Base-by-base conservation (phyloP, 2,888 invertebrate genomes). In the Leptarthrus brevirostris region DNA sequence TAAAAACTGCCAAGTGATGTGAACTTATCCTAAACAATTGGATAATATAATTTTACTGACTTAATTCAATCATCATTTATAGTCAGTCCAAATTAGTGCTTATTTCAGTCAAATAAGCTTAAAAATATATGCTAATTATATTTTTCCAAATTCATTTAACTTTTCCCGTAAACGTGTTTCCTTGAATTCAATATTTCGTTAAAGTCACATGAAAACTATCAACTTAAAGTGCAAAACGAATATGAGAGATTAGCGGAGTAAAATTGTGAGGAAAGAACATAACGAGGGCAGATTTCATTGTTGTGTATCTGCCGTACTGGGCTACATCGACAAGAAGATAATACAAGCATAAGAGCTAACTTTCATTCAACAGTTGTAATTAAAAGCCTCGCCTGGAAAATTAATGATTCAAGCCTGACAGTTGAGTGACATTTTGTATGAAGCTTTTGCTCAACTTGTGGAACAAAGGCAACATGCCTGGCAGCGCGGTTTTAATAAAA, bases 371-470 rank as follows among this genome's bases (percentile, higher is more conserved):
- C 69, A 69, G 69, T 69, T 69, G 69, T 69, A 69, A 69, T 69
- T 69, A 69, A 69, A 69, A 69, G 69, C 69, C 69, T 52, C 69
- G 52, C 52, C 69, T 52, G 69, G 52, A 69, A 69, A 69, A 69
- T 69, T 69, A 52, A 69, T 69, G 69, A 69, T 69, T 69, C 69
- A 69, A 20, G 69, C 52, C 69, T 69, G 69, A 52, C 69, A 69
- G 69, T 52, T 69, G 69, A 69, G 69, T 69, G 69, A 69, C 69
- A 52, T 69, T 69, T 69, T 52, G 52, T 69, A 69, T 69, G 69
- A 69, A 69, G 69, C 52, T 52, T 69, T 69, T 34, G 69, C 69
- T 52, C 47, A 26, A 64, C 36, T 64, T 64, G 44, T 44, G 16
- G 64, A 64, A 44, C 64, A 64, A 64, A 64, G 64, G 40, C 64